phyloP scores from a whole-genome alignment of 2,888 invertebrate genomes.

The Brachyptera putata region DNA sequence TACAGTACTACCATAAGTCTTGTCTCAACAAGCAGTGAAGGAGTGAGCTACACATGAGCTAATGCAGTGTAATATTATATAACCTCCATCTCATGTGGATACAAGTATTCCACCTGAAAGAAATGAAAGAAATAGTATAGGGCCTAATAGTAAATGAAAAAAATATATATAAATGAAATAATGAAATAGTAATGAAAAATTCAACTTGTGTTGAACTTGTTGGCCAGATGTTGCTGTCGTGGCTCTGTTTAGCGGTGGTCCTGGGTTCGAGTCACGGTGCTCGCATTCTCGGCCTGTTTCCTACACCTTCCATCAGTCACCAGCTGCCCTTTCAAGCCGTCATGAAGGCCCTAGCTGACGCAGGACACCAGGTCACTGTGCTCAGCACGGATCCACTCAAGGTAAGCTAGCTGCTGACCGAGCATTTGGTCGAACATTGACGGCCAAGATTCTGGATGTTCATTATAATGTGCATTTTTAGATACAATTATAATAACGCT shows the following conservation, averaged over 20 bases:
- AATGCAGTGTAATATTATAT: too few relatives aligned
- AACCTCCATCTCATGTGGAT: too few relatives aligned
- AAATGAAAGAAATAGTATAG: too few relatives aligned
- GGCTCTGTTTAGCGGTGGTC: background rate
- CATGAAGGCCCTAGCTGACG: conserved; percentile 33
- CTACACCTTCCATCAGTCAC: conserved; percentile 35
- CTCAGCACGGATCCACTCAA: conserved; percentile 29
- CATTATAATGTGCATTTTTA: background rate
- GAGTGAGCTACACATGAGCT: too few relatives aligned
- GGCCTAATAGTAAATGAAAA: too few relatives aligned
- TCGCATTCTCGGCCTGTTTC: conserved; percentile 35
- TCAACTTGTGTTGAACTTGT: too few relatives aligned
- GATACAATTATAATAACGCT: background rate
- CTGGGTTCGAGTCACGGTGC: conserved; percentile 15
- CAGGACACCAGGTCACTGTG: conserved; percentile 36
- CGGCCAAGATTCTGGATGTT: background rate
- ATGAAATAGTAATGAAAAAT: too few relatives aligned
- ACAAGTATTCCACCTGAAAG: too few relatives aligned
- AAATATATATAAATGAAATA: too few relatives aligned
- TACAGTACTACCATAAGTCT: too few relatives aligned
- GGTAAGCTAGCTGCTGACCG: background rate
- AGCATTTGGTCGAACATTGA: background rate
- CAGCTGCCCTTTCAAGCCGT: conserved; percentile 34
- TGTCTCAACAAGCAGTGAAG: too few relatives aligned
- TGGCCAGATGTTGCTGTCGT: background rate